Conservation (phyloP, 2,888 invertebrate genomes). For the Eudasyphora cyanicolor region DNA sequence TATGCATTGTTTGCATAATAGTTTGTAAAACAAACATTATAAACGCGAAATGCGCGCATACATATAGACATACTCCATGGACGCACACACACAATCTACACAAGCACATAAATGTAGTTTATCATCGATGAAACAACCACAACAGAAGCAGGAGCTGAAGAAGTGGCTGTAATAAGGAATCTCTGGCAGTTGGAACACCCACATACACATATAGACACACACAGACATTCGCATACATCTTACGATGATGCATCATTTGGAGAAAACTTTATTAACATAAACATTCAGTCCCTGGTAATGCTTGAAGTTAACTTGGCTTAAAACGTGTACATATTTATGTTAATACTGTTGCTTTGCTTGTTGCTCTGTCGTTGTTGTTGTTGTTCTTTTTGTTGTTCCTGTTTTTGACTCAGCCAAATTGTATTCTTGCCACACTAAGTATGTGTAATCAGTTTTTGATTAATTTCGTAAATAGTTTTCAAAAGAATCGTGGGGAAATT, state of each 20-base stretch:
- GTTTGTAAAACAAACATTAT: constrained; percentile 52
- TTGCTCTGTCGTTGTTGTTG: background rate
- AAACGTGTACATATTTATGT: constrained; percentile 15
- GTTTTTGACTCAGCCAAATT: constrained; percentile 1
- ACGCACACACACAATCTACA: background rate
- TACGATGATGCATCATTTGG: constrained; percentile 1
- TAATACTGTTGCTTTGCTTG: background rate
- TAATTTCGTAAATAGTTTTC: background rate
- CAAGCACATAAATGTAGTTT: background rate
- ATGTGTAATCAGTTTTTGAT: constrained; percentile 8
- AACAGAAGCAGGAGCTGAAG: background rate
- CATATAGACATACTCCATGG: background rate
- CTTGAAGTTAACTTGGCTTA: constrained; percentile 22
- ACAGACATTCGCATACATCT: too few relatives aligned
- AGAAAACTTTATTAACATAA: constrained; percentile 13
- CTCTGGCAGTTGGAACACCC: background rate
- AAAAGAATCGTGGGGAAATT: too few relatives aligned
- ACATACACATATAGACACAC: too few relatives aligned
- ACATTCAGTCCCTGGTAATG: constrained; percentile 8
- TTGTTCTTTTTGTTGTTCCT: background rate
- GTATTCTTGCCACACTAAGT: background rate
- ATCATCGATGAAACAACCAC: background rate
- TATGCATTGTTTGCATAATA: constrained; percentile 62
- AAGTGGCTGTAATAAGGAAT: background rate
- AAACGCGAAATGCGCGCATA: constrained; percentile 37